phyloP scores from a whole-genome alignment of 2,113 vertebrate species.

The Bufo bufo region DNA sequence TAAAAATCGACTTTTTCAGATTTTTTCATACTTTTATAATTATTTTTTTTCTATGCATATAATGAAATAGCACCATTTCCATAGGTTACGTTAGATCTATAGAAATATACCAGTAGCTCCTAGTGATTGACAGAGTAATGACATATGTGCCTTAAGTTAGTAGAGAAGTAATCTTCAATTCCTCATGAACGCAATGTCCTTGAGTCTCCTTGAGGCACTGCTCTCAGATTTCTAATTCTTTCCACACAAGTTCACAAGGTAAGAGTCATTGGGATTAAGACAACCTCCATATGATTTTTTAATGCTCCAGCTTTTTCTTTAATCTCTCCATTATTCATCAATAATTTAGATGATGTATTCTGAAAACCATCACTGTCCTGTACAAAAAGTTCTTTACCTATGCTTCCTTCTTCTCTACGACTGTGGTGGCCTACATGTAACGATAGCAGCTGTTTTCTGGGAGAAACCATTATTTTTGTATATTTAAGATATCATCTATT shows the following conservation, averaged over 20 bases:
- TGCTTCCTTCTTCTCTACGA: not conserved
- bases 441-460: no score
- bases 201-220: conserved; percentile 16
- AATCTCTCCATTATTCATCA: not conserved
- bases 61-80: no score
- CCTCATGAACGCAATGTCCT: not conserved
- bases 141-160: not conserved
- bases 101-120: not conserved
- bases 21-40: no score
- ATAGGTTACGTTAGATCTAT: no score
- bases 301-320: conserved; percentile 29
- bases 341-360: not conserved
- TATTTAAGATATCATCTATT: not conserved
- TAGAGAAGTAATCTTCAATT: not conserved
- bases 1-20: no score
- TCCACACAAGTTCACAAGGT: conserved; percentile 19
- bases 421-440: not conserved
- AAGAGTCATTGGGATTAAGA: not conserved
- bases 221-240: conserved; percentile 14
- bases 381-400: not conserved
- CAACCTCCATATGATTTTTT: conserved; percentile 24
- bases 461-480: not conserved
- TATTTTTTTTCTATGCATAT: no score
- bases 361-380: not conserved
- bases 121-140: not conserved